These are phyloP conservation scores for Peucedramus taeniatus DNA, from an alignment of 2,113 vertebrate species.

Conservation along the genomic window DNA sequence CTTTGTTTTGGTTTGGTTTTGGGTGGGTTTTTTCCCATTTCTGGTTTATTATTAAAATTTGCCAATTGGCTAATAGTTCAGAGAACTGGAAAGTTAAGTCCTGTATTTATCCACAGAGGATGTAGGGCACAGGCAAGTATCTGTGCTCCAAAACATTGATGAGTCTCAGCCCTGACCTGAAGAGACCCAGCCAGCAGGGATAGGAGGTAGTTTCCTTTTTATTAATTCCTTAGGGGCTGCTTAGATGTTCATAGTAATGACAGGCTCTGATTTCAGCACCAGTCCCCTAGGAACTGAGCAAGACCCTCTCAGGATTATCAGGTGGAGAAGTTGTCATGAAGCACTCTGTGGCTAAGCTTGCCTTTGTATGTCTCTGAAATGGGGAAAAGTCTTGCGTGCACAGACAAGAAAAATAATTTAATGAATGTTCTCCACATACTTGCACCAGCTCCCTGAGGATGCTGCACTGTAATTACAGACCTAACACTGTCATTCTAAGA, in stretches of 20 bases:
- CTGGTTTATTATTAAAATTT: conserved; percentile 15
- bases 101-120: not conserved
- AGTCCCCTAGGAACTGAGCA: not conserved
- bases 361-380: not conserved
- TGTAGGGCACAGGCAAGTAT: not conserved
- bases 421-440: not conserved
- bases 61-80: not conserved
- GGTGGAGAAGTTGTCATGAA: not conserved
- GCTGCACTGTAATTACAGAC: not conserved
- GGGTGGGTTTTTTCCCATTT: accelerated
- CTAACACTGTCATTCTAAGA: not conserved
- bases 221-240: not conserved
- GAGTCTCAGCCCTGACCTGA: not conserved
- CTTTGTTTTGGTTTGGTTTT: not conserved
- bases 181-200: not conserved
- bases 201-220: not conserved
- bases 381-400: not conserved
- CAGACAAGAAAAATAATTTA: not conserved
- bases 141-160: not conserved
- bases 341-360: not conserved
- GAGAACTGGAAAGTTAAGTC: conserved; percentile 4
- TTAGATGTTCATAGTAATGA: not conserved
- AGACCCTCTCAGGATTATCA: not conserved
- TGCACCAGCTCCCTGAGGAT: not conserved
- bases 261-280: not conserved